Base-by-base conservation (phyloP, 2,113 vertebrate species). In the Danionella cerebrum region DNA sequence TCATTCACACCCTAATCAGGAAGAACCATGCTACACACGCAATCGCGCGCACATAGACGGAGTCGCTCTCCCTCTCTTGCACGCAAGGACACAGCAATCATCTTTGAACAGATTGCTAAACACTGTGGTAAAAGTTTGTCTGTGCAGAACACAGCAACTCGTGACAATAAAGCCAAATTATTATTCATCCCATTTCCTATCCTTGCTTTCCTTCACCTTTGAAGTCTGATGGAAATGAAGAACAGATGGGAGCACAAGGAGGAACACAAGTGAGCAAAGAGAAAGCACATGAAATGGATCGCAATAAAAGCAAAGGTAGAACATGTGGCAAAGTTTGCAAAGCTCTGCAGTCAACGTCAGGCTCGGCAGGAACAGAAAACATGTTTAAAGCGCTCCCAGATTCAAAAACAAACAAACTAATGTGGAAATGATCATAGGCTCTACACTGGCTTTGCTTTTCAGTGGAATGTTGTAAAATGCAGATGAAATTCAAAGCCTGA, bases 1-100 rank as follows among this genome's bases (percentile, higher is more conserved):
- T 80, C 67, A 74, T 76, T 76, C 74, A 52, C 69, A 51, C 35
- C 53, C 72, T 77, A 74, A 76, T 65, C n/a, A n/a, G 55, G 57
- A 68, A 70, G 66, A 76, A 73, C 76, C 53, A 50, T 62, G 65
- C 47, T 36, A 59, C 65, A 55, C 29, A 38, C 64, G 57, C 55
- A 62, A n/a, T n/a, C n/a, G n/a, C n/a, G n/a, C 58, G 29, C 59
- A 45, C 64, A 36, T 27, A 35, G 1, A 14, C 6, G 25, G n/a
- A 31, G 14, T 11, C 16, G 12, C 41, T 31, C 44, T 27, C 54
- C 22, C 53, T 6, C 38, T 19, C 70, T 36, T 35, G 22, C 62
- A 44, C 27, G 57, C 69, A 53, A 54, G 22, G 25, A 25, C 21
- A 2, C 33, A 18, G 27, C 53, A 66, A 66, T 53, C 53, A 31